Evolutionary conservation across 2,888 invertebrate genomes (phyloP).

Genomic region (Phaonia tiefii): DNA sequence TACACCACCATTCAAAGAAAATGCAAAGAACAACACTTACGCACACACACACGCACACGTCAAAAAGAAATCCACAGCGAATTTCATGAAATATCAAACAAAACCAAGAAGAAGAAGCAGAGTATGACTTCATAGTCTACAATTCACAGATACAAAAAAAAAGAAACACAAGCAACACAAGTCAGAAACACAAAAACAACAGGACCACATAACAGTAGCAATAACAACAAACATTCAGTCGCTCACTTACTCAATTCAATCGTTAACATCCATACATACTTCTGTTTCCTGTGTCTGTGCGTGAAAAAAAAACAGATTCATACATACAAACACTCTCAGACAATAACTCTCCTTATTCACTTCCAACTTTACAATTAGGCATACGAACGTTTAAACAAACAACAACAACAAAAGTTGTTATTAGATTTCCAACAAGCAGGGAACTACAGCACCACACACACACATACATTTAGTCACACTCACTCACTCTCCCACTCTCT

Average conservation of each 20-base stretch:
- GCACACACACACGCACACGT: too few species aligned
- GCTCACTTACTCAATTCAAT: neutral
- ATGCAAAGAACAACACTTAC: neutral
- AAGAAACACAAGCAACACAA: neutral
- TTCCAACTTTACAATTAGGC: neutral
- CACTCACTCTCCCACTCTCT: neutral
- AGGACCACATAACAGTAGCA: neutral
- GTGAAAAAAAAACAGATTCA: too few species aligned
- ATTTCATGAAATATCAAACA: conserved; percentile 15
- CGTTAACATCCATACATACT: conserved; percentile 35
- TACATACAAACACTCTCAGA: conserved; percentile 6
- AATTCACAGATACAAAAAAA: conserved; percentile 45
- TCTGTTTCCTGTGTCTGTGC: too few species aligned
- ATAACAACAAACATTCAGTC: conserved; percentile 15
- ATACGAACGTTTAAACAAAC: neutral
- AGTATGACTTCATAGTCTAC: conserved; percentile 69
- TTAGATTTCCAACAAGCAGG: neutral
- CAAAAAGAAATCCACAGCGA: neutral
- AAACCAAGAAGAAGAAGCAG: conserved; percentile 58
- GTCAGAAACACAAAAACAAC: neutral
- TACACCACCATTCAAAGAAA: conserved; percentile 15
- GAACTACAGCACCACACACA: neutral
- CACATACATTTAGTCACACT: neutral
- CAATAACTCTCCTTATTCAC: neutral
- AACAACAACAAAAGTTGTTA: conserved; percentile 1